These are phyloP conservation scores for Stegastes partitus DNA, from an alignment of 2,113 vertebrate genomes.

Conservation along the genomic window DNA sequence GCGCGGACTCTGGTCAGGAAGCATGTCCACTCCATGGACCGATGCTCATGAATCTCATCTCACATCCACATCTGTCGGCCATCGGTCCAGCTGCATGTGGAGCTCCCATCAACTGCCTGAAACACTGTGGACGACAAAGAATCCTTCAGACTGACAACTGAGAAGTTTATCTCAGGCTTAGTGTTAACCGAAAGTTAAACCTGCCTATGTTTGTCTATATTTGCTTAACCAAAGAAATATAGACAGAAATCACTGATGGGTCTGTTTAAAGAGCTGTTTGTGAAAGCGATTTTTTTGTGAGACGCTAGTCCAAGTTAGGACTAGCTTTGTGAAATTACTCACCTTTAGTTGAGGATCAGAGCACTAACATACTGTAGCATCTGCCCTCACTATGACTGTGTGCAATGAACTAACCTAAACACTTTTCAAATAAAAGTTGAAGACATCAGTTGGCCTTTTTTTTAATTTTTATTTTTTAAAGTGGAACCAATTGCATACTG, in stretches of 20 bases:
- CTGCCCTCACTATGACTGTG: too few relatives aligned
- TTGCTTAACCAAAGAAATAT: too few relatives aligned
- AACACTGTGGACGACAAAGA: background rate
- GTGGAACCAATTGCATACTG: too few relatives aligned
- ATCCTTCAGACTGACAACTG: conserved; percentile 32
- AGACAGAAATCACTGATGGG: too few relatives aligned
- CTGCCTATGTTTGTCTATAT: too few relatives aligned
- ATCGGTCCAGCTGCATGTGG: background rate
- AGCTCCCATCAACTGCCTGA: background rate
- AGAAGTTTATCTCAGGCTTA: conserved; percentile 24
- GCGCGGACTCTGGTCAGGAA: conserved; percentile 82
- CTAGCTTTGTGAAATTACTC: background rate
- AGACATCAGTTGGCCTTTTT: too few relatives aligned
- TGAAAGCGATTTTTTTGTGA: background rate
- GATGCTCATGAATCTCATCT: background rate
- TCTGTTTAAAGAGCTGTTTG: background rate
- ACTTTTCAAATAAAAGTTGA: too few relatives aligned
- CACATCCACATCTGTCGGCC: background rate
- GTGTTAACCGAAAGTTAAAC: too few relatives aligned
- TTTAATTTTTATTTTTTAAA: too few relatives aligned
- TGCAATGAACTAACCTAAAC: too few relatives aligned
- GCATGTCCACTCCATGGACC: conserved; percentile 49
- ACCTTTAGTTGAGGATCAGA: background rate
- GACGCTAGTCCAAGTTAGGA: conserved; percentile 37
- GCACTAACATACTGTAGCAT: background rate